These are phyloP conservation scores for Epinephelus cyanopodus DNA, from an alignment of 2,113 vertebrate species.

Conservation along the genomic window DNA sequence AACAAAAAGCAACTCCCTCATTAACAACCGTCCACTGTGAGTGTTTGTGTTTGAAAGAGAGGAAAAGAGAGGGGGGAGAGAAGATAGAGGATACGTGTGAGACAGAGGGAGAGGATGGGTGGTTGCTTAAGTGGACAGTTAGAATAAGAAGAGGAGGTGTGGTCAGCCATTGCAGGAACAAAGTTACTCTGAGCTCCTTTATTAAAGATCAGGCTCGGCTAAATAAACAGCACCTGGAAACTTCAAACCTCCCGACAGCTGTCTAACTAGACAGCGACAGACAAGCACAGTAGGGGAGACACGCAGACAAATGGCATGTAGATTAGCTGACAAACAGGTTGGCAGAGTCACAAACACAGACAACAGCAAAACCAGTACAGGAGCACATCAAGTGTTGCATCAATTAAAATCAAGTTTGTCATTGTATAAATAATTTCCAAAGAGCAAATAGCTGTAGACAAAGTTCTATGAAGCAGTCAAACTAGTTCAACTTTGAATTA, in stretches of 20 bases:
- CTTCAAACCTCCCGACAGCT: constrained; percentile 73
- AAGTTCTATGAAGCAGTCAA: constrained; percentile 2
- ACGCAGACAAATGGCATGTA: constrained; percentile 58
- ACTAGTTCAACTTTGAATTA: not conserved
- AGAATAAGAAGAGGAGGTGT: constrained; percentile 15
- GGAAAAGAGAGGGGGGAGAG: constrained; percentile 8
- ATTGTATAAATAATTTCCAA: constrained; percentile 11
- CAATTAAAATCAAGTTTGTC: constrained; percentile 22
- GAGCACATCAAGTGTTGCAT: constrained; percentile 26
- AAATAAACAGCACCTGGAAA: constrained; percentile 77
- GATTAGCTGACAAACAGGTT: constrained; percentile 56
- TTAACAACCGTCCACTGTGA: constrained; percentile 44
- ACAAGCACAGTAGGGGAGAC: constrained; percentile 38
- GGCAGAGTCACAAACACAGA: constrained; percentile 43
- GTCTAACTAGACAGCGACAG: constrained; percentile 49
- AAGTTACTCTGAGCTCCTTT: constrained; percentile 55
- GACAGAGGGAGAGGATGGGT: constrained; percentile 14
- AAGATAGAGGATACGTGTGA: constrained; percentile 29
- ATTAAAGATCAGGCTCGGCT: constrained; percentile 58
- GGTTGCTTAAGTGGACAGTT: constrained; percentile 26
- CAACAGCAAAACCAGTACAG: constrained; percentile 23
- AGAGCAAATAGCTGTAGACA: not conserved
- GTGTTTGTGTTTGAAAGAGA: constrained; percentile 23
- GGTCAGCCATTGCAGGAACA: constrained; percentile 45
- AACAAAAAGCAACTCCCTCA: constrained; percentile 57